Conservation (phyloP, 1,140 invertebrate species). For the Sarcophaga bullata region DNA sequence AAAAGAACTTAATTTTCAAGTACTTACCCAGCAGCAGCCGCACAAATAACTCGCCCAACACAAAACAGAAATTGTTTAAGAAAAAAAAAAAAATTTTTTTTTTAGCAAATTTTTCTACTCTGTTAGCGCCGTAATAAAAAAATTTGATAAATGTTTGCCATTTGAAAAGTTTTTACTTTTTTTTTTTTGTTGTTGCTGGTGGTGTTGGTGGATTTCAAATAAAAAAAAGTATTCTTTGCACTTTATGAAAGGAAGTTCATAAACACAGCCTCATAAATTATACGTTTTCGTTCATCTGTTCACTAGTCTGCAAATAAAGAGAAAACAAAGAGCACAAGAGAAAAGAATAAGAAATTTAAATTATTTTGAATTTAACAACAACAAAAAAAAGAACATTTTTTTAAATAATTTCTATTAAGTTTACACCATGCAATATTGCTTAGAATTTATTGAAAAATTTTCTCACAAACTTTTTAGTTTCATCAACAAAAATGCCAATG, state of each 20-base stretch:
- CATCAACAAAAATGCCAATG: too few relatives aligned
- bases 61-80: neutral
- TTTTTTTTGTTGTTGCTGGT: too few relatives aligned
- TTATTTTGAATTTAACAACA: neutral
- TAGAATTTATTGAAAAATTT: too few relatives aligned
- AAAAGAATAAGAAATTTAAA: neutral
- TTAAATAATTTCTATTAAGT: too few relatives aligned
- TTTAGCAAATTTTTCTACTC: neutral
- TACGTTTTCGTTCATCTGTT: neutral
- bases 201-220: neutral
- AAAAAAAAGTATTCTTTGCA: neutral
- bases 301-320: neutral
- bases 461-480: too few relatives aligned
- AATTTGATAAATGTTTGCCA: neutral
- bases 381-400: too few relatives aligned
- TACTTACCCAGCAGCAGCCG: neutral
- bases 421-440: too few relatives aligned
- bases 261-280: slow-evolving; percentile 21
- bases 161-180: too few relatives aligned
- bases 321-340: neutral
- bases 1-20: neutral
- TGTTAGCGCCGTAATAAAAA: neutral
- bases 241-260: slow-evolving; percentile 8
- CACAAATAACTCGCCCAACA: neutral
- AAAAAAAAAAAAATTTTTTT: neutral